phyloP scores from a whole-genome alignment of 2,888 invertebrate genomes.

The Limulus polyphemus region DNA sequence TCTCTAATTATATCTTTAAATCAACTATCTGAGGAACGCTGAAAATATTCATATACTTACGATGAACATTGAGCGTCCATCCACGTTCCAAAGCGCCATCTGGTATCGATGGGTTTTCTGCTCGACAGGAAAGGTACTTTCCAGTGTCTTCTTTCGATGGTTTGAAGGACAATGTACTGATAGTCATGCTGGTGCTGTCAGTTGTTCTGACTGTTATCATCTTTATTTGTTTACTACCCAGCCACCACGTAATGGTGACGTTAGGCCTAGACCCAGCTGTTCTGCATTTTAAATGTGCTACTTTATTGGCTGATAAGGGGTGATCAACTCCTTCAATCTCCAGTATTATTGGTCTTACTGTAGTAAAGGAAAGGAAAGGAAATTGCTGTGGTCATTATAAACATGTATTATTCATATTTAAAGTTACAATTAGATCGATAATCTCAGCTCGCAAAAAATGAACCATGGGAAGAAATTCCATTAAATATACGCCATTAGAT shows the following conservation, averaged over 20 bases:
- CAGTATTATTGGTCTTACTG: no score
- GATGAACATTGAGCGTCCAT: constrained; percentile 27
- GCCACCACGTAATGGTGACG: constrained; percentile 48
- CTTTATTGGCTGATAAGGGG: no score
- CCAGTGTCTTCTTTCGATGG: constrained; percentile 27
- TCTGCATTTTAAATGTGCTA: constrained; percentile 10
- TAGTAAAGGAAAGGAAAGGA: no score
- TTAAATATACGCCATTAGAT: no score
- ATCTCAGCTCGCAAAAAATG: no score
- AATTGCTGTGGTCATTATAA: no score
- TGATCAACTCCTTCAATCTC: no score
- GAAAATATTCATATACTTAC: constrained; percentile 20
- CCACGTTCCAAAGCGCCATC: constrained; percentile 26
- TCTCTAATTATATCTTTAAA: no score
- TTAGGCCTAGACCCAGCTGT: constrained; percentile 62
- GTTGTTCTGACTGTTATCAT: constrained; percentile 11
- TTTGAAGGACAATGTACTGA: constrained; percentile 24
- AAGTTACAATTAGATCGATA: no score
- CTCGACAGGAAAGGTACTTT: constrained; percentile 27
- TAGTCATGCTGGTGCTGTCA: constrained; percentile 25
- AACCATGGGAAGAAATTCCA: no score
- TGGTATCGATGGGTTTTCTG: constrained; percentile 26
- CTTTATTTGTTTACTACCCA: constrained; percentile 27
- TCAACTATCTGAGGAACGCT: background rate
- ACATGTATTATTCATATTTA: no score